These are phyloP conservation scores for Eremophila alpestris DNA, from an alignment of 2,797 vertebrate genomes.

Conservation along the genomic window DNA sequence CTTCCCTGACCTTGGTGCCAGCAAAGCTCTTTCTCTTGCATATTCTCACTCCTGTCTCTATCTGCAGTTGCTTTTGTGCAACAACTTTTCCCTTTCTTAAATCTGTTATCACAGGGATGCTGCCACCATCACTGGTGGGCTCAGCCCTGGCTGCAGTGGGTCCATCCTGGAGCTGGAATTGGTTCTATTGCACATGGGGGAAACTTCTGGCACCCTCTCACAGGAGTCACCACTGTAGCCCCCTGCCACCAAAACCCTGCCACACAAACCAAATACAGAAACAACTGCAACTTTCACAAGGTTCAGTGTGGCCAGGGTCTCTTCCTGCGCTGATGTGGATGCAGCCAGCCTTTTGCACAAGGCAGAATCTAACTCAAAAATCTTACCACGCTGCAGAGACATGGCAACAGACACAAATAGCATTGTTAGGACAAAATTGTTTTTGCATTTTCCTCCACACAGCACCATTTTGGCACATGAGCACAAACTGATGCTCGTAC, in stretches of 20 bases:
- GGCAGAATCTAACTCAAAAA: background rate
- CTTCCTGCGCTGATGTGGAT: background rate
- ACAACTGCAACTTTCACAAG: background rate
- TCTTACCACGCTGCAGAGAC: background rate
- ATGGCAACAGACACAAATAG: background rate
- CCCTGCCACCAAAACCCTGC: background rate
- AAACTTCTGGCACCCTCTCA: background rate
- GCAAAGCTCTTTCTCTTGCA: background rate
- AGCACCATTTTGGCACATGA: background rate
- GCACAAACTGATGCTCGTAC: background rate
- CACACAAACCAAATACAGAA: background rate
- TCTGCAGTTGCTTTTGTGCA: background rate
- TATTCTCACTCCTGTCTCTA: background rate
- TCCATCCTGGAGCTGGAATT: background rate
- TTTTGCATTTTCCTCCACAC: background rate
- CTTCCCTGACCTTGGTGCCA: background rate
- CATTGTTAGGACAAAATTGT: background rate
- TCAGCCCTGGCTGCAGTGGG: too few relatives aligned
- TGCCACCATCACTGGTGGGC: background rate
- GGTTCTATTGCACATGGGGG: rapidly evolving
- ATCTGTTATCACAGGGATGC: background rate
- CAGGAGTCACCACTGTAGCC: background rate
- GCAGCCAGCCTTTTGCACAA: background rate
- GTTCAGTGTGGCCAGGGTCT: background rate
- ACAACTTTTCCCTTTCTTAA: background rate